These are phyloP conservation scores for Colletes collaris DNA, from an alignment of 2,888 invertebrate genomes.

Conservation along the genomic window DNA sequence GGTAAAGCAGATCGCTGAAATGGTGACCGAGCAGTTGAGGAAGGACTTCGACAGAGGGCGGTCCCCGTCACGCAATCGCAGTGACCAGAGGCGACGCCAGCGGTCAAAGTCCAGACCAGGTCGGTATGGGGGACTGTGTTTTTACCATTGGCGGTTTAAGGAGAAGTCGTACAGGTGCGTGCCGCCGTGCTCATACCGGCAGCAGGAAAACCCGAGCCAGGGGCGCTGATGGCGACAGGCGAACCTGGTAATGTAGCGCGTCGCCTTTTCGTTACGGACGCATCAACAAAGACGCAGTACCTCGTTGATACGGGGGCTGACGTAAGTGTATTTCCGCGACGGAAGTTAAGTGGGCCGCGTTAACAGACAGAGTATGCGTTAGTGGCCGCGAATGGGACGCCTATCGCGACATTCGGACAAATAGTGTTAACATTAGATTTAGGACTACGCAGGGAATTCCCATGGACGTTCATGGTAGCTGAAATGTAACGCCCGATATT, in stretches of 20 bases:
- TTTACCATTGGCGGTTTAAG: conserved; percentile 49
- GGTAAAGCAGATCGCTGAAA: background rate
- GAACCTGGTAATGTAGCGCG: background rate
- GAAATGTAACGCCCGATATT: too few species aligned
- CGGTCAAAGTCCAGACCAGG: conserved; percentile 60
- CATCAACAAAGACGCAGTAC: background rate
- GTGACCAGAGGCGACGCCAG: too few species aligned
- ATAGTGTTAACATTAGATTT: too few species aligned
- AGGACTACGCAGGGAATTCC: too few species aligned
- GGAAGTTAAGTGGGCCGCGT: too few species aligned
- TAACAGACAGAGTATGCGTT: too few species aligned
- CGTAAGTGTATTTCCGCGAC: too few species aligned
- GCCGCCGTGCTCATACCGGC: background rate
- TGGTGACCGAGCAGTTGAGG: too few species aligned
- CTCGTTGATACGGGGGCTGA: too few species aligned
- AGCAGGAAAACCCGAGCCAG: background rate
- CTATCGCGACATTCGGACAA: too few species aligned
- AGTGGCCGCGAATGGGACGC: too few species aligned
- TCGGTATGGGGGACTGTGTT: conserved; percentile 53
- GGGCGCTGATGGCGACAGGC: background rate
- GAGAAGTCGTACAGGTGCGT: conserved; percentile 66
- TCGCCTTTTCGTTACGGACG: background rate
- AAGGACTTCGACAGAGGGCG: background rate
- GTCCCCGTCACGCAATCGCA: conserved; percentile 21
- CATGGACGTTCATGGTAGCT: too few species aligned